Conservation (phyloP, 2,113 vertebrate species). For the Poicephalus gulielmi region DNA sequence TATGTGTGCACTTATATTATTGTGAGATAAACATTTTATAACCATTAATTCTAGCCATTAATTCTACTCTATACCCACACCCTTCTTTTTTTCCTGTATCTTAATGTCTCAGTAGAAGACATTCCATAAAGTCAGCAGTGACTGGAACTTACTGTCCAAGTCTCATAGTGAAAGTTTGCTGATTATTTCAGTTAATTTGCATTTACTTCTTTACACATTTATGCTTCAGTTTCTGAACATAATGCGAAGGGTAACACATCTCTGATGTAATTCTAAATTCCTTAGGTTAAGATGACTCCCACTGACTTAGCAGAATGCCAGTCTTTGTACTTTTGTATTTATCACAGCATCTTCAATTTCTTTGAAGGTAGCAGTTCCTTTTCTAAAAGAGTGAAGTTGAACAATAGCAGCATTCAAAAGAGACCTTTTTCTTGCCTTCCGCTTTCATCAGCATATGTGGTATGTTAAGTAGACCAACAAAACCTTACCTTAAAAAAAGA, state of each 20-base stretch:
- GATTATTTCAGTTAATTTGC: not conserved
- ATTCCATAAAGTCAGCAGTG: not conserved
- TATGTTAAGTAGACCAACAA: not conserved
- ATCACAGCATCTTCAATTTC: fast-evolving
- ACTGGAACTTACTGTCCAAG: fast-evolving
- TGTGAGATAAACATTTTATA: not conserved
- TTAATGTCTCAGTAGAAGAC: not conserved
- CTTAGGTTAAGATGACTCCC: not conserved
- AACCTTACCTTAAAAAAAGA: not conserved
- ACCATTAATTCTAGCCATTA: not conserved
- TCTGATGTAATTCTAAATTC: not conserved
- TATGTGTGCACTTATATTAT: not conserved
- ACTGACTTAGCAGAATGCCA: not conserved
- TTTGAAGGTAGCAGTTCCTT: not conserved
- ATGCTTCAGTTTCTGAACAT: not conserved
- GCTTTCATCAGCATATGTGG: not conserved
- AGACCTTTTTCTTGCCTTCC: not conserved
- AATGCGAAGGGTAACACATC: not conserved
- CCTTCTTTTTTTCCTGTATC: not conserved
- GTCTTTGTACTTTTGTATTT: not conserved
- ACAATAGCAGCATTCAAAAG: not conserved
- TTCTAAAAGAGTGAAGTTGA: not conserved
- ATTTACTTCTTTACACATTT: not conserved
- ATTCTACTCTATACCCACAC: not conserved
- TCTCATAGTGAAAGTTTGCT: not conserved